Percentiles rank a stretch among this genome's conserved stretches.
phyloP scores from a whole-genome alignment of 2,888 invertebrate genomes.

The Petrolisthes manimaculis region DNA sequence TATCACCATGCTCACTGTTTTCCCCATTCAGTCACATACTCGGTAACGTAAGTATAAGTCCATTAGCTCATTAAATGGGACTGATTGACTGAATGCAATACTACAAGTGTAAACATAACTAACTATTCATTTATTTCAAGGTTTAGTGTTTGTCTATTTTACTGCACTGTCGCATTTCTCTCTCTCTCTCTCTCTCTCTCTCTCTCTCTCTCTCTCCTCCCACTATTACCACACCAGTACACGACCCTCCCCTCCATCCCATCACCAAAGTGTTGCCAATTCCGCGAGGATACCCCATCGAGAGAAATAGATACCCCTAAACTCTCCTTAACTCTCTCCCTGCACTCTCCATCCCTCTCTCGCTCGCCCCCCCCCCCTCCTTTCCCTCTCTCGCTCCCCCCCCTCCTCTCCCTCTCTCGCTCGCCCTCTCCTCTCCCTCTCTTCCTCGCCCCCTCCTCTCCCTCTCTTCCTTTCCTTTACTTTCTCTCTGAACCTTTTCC shows the following conservation, averaged over 20 bases:
- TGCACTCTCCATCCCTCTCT: not conserved
- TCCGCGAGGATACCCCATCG: not conserved
- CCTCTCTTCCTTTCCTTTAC: too few species aligned
- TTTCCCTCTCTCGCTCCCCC: not conserved
- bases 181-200: not conserved
- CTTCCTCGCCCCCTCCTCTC: too few species aligned
- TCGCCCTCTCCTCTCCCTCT: too few species aligned
- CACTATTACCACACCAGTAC: not conserved
- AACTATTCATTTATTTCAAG: too few species aligned
- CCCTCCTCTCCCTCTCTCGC: too few species aligned
- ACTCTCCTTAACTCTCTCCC: not conserved
- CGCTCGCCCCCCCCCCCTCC: not conserved
- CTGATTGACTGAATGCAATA: too few species aligned
- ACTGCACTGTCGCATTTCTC: not conserved
- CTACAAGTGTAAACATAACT: too few species aligned
- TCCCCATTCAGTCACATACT: too few species aligned
- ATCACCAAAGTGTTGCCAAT: conserved; percentile 1
- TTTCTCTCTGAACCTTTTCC: too few species aligned
- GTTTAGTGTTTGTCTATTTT: not conserved
- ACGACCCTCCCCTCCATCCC: not conserved
- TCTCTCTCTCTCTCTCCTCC: not conserved
- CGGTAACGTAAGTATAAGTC: too few species aligned
- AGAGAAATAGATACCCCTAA: not conserved
- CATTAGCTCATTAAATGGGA: too few species aligned
- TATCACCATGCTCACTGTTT: too few species aligned